These are phyloP conservation scores for Athene noctua DNA, from an alignment of 2,113 vertebrate species.

Conservation along the genomic window DNA sequence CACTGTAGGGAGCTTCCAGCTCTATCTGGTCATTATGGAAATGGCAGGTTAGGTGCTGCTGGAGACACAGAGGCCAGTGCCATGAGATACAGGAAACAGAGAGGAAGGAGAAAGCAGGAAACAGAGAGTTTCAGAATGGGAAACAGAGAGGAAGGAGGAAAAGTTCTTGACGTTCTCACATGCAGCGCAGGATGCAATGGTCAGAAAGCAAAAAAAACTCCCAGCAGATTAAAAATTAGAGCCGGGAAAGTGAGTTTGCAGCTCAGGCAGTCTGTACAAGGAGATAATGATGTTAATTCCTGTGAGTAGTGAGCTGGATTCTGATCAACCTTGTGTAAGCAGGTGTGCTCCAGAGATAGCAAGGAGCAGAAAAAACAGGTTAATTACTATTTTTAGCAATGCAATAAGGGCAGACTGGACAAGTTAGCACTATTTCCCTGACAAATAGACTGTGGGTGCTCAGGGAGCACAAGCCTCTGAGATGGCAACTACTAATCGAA, in stretches of 20 bases:
- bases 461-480: background rate
- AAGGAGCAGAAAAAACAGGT: background rate
- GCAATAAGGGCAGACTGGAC: background rate
- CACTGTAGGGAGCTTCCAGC: background rate
- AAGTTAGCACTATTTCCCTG: background rate
- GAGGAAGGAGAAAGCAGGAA: background rate
- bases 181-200: background rate
- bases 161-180: background rate
- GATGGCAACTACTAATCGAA: background rate
- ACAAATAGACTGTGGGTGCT: background rate
- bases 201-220: background rate
- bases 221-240: background rate
- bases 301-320: constrained; percentile 29
- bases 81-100: background rate
- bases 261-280: background rate
- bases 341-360: constrained; percentile 18
- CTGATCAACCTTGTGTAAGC: constrained; percentile 20
- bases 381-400: constrained; percentile 5
- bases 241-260: background rate
- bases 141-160: background rate
- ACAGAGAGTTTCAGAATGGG: background rate
- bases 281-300: constrained; percentile 56
- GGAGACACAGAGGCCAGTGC: background rate
- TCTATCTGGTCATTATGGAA: background rate
- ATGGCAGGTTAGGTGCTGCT: background rate